These are phyloP conservation scores for Odocoileus virginianus DNA, from an alignment of 2,113 vertebrate genomes.

Conservation along the genomic window DNA sequence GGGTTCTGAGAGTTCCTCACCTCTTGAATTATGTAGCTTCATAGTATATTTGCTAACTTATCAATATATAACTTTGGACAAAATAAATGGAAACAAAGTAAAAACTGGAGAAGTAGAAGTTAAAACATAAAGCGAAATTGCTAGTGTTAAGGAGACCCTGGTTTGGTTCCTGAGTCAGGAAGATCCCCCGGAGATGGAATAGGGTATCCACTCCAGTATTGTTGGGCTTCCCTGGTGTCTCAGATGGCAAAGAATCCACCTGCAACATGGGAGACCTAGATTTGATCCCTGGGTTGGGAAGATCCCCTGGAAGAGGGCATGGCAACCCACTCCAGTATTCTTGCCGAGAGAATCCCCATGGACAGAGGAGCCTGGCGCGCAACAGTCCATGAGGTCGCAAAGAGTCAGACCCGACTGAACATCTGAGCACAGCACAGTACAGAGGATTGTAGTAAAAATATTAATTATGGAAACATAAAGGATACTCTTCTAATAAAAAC, in stretches of 20 bases:
- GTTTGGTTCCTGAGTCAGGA: neutral
- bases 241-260: neutral
- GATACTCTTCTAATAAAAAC: neutral
- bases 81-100: neutral
- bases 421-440: neutral
- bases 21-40: neutral
- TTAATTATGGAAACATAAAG: neutral
- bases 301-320: neutral
- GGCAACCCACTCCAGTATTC: neutral
- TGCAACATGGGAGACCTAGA: neutral
- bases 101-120: neutral
- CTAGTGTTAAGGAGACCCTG: neutral
- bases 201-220: neutral
- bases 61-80: neutral
- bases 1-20: neutral
- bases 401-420: neutral
- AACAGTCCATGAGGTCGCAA: neutral
- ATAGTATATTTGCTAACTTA: neutral
- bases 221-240: neutral
- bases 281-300: neutral
- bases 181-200: neutral
- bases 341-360: neutral
- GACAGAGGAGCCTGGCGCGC: neutral
- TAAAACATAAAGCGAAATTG: neutral
- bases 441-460: neutral